Percentiles rank a stretch among this genome's conserved stretches.
phyloP scores from a whole-genome alignment of 2,797 vertebrate genomes.

The Gallirallus australis region DNA sequence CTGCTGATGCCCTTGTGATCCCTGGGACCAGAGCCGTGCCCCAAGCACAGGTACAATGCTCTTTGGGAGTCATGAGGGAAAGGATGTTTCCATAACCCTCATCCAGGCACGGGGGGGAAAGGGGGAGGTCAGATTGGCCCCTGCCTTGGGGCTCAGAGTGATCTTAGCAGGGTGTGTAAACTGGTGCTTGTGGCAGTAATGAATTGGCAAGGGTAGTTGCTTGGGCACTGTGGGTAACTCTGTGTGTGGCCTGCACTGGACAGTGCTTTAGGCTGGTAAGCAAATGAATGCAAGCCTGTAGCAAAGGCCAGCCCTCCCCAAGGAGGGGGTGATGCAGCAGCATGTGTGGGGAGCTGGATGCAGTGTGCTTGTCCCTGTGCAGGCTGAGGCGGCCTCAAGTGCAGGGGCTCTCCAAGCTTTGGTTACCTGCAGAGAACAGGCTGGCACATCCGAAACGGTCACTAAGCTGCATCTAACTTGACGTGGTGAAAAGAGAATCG shows the following conservation, averaged over 20 bases:
- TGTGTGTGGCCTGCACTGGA: background rate
- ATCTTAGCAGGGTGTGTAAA: background rate
- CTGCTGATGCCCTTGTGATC: background rate
- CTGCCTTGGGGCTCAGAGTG: background rate
- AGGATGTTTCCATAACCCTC: background rate
- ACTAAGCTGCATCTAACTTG: background rate
- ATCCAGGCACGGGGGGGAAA: background rate
- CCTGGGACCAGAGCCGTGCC: background rate
- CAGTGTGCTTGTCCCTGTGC: rapidly evolving
- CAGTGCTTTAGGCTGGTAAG: background rate
- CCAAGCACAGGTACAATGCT: too few species aligned
- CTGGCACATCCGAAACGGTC: background rate
- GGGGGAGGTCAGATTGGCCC: background rate
- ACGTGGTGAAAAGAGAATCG: background rate
- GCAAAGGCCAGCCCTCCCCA: too few species aligned
- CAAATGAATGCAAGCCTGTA: background rate
- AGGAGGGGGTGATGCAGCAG: rapidly evolving
- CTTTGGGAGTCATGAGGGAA: rapidly evolving
- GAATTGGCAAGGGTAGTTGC: rapidly evolving
- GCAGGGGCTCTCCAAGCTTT: rapidly evolving
- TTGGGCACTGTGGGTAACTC: rapidly evolving
- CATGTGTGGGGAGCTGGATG: rapidly evolving
- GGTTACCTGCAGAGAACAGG: background rate
- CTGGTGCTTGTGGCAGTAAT: rapidly evolving
- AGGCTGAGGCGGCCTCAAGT: rapidly evolving